A percentile compares a stretch with the other conserved stretches of the same genome.
These are phyloP conservation scores for Pipistrellus pipistrellus DNA, from an alignment of 2,797 vertebrate genomes.

Conservation along the genomic window DNA sequence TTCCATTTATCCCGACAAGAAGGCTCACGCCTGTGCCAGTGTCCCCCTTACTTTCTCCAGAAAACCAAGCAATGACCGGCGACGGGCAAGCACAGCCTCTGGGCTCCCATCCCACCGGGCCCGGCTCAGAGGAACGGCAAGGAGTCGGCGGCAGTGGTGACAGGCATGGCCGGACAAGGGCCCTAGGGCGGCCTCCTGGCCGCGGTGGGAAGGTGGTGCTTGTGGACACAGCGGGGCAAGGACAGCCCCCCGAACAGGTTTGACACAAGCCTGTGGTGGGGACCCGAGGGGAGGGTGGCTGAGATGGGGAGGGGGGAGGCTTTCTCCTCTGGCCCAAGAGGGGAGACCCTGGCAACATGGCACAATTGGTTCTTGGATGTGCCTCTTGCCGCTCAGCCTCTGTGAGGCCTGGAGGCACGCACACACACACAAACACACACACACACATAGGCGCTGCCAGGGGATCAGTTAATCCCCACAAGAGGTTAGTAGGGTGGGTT, in stretches of 20 bases:
- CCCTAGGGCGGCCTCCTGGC: fast-evolving
- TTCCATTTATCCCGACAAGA: neutral
- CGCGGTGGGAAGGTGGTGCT: fast-evolving
- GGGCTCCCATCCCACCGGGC: neutral
- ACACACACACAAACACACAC: neutral
- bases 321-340: neutral
- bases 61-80: neutral
- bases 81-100: neutral
- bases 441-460: neutral
- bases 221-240: fast-evolving
- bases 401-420: neutral
- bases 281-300: fast-evolving
- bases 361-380: neutral
- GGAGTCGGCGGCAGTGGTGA: neutral
- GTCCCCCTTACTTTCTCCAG: neutral
- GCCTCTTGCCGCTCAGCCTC: neutral
- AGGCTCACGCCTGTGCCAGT: neutral
- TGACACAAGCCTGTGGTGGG: neutral
- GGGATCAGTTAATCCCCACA: conserved; percentile 63
- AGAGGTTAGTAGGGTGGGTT: conserved; percentile 66
- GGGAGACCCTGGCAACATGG: neutral
- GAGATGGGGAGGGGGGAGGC: fast-evolving
- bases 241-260: too few relatives aligned
- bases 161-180: fast-evolving
- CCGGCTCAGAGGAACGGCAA: neutral